Evolutionary conservation across 2,888 invertebrate species (phyloP).

Genomic region (Dynastes grantii): DNA sequence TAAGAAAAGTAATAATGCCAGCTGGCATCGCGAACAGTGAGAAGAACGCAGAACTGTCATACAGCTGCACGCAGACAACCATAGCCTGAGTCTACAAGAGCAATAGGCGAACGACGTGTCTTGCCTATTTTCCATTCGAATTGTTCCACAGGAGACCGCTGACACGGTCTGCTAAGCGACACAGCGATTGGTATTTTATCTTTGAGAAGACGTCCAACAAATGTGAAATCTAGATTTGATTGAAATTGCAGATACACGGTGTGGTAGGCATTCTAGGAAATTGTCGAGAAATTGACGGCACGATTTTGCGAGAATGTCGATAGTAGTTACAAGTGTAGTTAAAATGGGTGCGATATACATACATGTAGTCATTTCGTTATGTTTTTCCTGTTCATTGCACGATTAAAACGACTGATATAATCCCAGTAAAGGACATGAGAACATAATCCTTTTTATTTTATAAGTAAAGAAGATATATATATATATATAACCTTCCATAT

Average conservation of each 20-base stretch:
- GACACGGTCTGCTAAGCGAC: conserved; percentile 38
- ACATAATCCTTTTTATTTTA: neutral
- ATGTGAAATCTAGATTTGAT: conserved; percentile 40
- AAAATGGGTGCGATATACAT: neutral
- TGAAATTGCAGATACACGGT: conserved; percentile 40
- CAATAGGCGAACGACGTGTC: neutral
- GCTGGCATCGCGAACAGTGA: too few relatives aligned
- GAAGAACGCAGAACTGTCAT: too few relatives aligned
- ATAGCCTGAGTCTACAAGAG: neutral
- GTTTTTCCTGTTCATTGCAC: neutral
- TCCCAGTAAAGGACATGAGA: neutral
- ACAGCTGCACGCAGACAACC: neutral
- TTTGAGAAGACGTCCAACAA: conserved; percentile 33
- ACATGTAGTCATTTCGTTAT: neutral
- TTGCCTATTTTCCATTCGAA: conserved; percentile 39
- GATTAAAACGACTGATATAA: too few relatives aligned
- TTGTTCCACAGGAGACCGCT: conserved; percentile 2
- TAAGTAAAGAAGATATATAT: neutral
- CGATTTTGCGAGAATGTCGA: neutral
- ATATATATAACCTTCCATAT: neutral
- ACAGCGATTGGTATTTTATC: conserved; percentile 36
- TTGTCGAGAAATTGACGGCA: conserved; percentile 30
- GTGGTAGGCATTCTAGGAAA: conserved; percentile 39
- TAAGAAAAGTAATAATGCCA: too few relatives aligned
- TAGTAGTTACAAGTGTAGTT: neutral